Evolutionary conservation across 2,797 vertebrate genomes (phyloP).

Genomic region (Leptodactylus fallax): DNA sequence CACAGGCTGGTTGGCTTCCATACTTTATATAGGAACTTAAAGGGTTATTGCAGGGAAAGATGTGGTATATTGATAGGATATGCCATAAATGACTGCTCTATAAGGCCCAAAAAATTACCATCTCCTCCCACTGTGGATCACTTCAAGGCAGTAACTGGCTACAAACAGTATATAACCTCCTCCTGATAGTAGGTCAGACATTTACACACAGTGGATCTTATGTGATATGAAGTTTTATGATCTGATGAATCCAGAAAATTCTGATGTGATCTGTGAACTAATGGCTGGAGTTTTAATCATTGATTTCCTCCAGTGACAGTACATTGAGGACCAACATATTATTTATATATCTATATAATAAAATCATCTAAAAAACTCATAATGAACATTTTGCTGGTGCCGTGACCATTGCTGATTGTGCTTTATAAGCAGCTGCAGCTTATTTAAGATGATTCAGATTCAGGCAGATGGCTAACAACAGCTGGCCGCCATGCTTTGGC

Average conservation of each 20-base stretch:
- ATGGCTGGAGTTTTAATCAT: neutral
- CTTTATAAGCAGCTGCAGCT: conserved; percentile 61
- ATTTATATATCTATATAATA: conserved; percentile 4
- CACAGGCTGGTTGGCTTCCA: neutral
- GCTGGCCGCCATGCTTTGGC: conserved; percentile 58
- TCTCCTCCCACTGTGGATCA: no score
- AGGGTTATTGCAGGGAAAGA: neutral
- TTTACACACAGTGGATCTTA: neutral
- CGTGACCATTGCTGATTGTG: conserved; percentile 21
- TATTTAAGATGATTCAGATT: conserved; percentile 63
- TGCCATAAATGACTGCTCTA: no score
- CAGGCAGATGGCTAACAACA: conserved; percentile 67
- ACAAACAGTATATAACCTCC: no score
- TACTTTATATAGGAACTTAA: neutral
- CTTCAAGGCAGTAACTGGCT: no score
- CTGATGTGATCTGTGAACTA: neutral
- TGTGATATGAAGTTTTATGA: neutral
- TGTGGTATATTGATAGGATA: no score
- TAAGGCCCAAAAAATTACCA: no score
- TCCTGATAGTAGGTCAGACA: no score
- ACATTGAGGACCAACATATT: neutral
- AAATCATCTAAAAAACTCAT: neutral
- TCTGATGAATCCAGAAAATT: neutral
- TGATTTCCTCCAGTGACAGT: neutral
- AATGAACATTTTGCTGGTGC: conserved; percentile 36